Evolutionary conservation across 2,888 invertebrate species (phyloP).

Genomic region (Imbricaverruca yamaguchii): DNA sequence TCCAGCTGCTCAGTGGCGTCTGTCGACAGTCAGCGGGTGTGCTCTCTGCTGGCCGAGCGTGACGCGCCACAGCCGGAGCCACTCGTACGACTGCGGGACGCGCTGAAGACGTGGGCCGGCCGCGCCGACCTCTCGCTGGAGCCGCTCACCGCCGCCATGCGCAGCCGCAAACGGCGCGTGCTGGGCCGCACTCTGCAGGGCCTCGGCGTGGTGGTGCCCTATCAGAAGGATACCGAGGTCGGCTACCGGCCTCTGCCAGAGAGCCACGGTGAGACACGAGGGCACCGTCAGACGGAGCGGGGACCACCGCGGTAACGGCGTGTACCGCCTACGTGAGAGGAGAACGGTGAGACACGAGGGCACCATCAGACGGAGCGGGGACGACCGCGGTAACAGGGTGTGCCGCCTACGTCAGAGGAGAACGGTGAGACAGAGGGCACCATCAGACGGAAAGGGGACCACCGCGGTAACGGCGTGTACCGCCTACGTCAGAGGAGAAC

Average conservation of each 20-base stretch:
- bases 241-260: conserved; percentile 71
- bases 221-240: conserved; percentile 65
- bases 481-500: no score
- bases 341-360: no score
- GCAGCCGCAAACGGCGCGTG: conserved; percentile 52
- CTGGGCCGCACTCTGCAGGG: conserved; percentile 69
- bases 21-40: conserved; percentile 58
- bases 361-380: no score
- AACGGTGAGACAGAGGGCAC: no score
- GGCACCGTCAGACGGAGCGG: no score
- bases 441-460: no score
- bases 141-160: conserved; percentile 52
- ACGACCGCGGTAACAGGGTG: no score
- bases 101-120: conserved; percentile 55
- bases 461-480: no score
- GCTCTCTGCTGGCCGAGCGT: conserved; percentile 42
- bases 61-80: conserved; percentile 43
- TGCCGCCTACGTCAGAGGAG: no score
- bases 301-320: no score
- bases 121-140: conserved; percentile 25
- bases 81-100: conserved; percentile 50
- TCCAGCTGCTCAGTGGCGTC: no score
- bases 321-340: no score
- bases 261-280: conserved; percentile 39
- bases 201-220: conserved; percentile 77